Evolutionary conservation across 2,888 invertebrate genomes (phyloP).

Genomic region (Drosophila bunnanda): DNA sequence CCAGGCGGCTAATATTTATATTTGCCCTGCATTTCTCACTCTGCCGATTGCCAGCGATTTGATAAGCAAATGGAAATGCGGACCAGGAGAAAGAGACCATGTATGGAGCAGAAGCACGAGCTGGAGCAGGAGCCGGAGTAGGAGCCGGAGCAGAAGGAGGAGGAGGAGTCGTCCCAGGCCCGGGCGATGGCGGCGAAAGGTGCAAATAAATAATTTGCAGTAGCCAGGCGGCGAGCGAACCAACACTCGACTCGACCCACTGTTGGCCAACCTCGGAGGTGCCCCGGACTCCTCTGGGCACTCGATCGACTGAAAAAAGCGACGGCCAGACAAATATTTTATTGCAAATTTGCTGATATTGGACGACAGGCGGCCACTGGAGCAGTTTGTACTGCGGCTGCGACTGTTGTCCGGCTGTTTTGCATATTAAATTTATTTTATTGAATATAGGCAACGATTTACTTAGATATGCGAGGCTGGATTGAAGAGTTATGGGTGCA

Average conservation of each 20-base stretch:
- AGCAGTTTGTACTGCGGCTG: conserved; percentile 53
- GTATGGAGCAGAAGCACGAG: neutral
- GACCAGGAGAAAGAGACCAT: conserved; percentile 18
- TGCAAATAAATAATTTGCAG: conserved; percentile 78
- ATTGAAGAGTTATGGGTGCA: conserved; percentile 10
- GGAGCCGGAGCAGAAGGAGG: neutral
- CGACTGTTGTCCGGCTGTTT: conserved; percentile 63
- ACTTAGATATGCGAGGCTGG: conserved; percentile 56
- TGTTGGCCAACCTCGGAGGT: conserved; percentile 35
- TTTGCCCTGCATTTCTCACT: conserved; percentile 77
- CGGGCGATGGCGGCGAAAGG: conserved; percentile 68
- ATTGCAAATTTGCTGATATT: conserved; percentile 80
- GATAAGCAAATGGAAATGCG: conserved; percentile 73
- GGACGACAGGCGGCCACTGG: conserved; percentile 68
- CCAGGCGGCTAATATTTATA: conserved; percentile 71
- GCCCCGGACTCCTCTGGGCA: conserved; percentile 27
- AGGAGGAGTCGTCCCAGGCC: conserved; percentile 31
- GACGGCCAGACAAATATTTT: conserved; percentile 76
- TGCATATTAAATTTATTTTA: conserved; percentile 80
- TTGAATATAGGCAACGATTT: conserved; percentile 70
- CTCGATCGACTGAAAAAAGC: conserved; percentile 46
- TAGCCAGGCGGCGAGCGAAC: conserved; percentile 55
- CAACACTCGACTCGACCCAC: conserved; percentile 32
- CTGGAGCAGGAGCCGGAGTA: too few species aligned
- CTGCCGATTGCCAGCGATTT: conserved; percentile 67